Conservation (phyloP, 1,140 invertebrate species). For the Pseudomyrmex cubaensis region DNA sequence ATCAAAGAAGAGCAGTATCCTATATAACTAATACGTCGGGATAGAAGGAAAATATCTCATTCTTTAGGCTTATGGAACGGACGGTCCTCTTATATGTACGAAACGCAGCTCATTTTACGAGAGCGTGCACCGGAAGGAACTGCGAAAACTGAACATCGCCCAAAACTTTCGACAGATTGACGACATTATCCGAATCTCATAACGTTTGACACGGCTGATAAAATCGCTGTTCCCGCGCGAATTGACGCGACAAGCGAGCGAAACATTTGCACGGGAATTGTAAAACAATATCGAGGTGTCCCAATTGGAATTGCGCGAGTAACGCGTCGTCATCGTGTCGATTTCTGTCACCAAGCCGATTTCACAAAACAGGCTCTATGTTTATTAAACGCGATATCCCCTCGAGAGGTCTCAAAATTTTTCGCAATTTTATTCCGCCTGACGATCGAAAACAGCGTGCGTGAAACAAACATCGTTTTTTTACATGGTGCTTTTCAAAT, state of each 20-base stretch:
- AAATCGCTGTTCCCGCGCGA: conserved; percentile 22
- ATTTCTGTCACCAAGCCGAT: conserved; percentile 41
- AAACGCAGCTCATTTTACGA: not conserved
- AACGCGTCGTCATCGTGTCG: not conserved
- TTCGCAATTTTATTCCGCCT: conserved; percentile 32
- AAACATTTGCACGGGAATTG: conserved; percentile 5
- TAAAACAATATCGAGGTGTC: conserved; percentile 36
- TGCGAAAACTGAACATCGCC: not conserved
- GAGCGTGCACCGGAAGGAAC: conserved; percentile 26
- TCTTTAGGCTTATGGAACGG: conserved; percentile 47
- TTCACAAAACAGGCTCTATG: conserved; percentile 46
- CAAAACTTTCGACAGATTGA: conserved; percentile 12
- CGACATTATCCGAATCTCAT: conserved; percentile 4
- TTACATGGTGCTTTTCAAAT: conserved; percentile 26
- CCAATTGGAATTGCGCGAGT: conserved; percentile 46
- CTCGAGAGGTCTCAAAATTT: conserved; percentile 16
- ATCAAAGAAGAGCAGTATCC: conserved; percentile 81
- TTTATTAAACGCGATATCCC: conserved; percentile 51
- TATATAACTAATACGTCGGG: conserved; percentile 60
- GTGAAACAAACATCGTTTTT: not conserved
- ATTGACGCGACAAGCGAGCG: not conserved
- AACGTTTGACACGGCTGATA: conserved; percentile 16
- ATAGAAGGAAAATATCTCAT: conserved; percentile 50
- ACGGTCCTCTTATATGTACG: conserved; percentile 42
- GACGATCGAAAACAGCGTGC: not conserved